phyloP scores from a whole-genome alignment of 2,113 vertebrate species.

The Oncorhynchus tshawytscha region DNA sequence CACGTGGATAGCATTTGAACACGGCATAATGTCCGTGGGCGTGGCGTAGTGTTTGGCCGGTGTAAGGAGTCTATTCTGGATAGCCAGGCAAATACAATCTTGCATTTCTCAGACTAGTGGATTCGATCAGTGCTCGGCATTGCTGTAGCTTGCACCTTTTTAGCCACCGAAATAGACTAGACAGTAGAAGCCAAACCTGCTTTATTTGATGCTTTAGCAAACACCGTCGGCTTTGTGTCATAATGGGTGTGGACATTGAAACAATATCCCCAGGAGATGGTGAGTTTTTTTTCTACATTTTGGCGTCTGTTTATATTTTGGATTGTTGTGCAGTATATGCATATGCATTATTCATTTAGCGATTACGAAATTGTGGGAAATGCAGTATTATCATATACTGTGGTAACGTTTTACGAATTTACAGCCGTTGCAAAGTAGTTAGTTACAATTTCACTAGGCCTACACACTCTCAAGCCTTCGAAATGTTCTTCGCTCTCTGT shows the following conservation, averaged over 20 bases:
- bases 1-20: too few relatives aligned
- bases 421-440: too few relatives aligned
- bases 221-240: constrained; percentile 25
- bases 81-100: neutral
- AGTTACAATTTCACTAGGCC: too few relatives aligned
- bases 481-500: too few relatives aligned
- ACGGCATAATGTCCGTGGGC: too few relatives aligned
- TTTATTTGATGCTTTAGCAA: constrained; percentile 40
- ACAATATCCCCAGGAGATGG: constrained; percentile 95
- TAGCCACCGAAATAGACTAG: constrained; percentile 22
- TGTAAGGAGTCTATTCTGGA: too few relatives aligned
- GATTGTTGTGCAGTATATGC: neutral
- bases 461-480: too few relatives aligned
- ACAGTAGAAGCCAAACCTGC: constrained; percentile 6
- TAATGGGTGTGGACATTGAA: constrained; percentile 94
- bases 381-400: too few relatives aligned
- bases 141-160: constrained; percentile 27
- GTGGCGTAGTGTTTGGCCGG: too few relatives aligned
- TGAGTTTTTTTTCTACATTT: constrained; percentile 59
- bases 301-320: neutral
- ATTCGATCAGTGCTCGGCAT: constrained; percentile 39
- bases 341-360: neutral
- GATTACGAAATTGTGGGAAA: too few relatives aligned
- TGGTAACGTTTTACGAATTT: too few relatives aligned
- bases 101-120: neutral